A percentile compares a stretch with the other conserved stretches of the same genome.
phyloP scores from a whole-genome alignment of 2,113 vertebrate genomes.

The Brachionichthys hirsutus region DNA sequence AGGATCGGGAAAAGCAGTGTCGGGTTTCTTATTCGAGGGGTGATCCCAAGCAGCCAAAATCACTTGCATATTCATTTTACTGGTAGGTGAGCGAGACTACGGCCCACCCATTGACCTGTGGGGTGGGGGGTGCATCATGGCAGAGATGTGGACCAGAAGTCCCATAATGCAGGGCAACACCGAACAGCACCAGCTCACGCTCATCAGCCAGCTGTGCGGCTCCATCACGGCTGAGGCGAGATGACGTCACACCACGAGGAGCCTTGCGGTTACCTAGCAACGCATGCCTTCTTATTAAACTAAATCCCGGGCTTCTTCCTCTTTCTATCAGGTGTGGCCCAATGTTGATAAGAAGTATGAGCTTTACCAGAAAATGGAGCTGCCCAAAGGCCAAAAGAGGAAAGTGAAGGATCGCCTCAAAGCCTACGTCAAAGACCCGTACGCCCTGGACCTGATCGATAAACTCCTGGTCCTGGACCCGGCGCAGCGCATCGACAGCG shows the following conservation, averaged over 20 bases:
- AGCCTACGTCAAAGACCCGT: conserved; percentile 96
- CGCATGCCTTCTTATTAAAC: neutral
- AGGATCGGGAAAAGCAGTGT: no score
- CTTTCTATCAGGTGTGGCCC: conserved; percentile 85
- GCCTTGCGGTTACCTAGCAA: neutral
- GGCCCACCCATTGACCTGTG: conserved; percentile 98
- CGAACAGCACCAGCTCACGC: conserved; percentile 95
- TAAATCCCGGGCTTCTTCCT: neutral
- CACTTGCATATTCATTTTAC: conserved; percentile 13
- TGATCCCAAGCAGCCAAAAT: no score
- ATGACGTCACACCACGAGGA: fast-evolving
- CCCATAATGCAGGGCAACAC: conserved; percentile 99
- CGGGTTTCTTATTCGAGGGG: no score
- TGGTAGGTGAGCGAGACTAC: conserved; percentile 92
- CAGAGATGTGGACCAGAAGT: conserved; percentile 99
- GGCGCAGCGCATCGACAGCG: conserved; percentile 89
- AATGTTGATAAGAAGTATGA: conserved; percentile 94
- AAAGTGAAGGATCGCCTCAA: conserved; percentile 98
- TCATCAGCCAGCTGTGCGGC: conserved; percentile 98
- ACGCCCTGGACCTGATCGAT: conserved; percentile 93
- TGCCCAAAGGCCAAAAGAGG: conserved; percentile 96
- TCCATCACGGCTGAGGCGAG: conserved; percentile 92
- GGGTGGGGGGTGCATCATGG: conserved; percentile 98
- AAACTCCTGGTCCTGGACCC: conserved; percentile 97
- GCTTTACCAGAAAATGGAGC: conserved; percentile 94